Percentiles rank a stretch among this genome's conserved stretches.
Conservation (phyloP, 1,140 invertebrate genomes). For the Littorina saxatilis region DNA sequence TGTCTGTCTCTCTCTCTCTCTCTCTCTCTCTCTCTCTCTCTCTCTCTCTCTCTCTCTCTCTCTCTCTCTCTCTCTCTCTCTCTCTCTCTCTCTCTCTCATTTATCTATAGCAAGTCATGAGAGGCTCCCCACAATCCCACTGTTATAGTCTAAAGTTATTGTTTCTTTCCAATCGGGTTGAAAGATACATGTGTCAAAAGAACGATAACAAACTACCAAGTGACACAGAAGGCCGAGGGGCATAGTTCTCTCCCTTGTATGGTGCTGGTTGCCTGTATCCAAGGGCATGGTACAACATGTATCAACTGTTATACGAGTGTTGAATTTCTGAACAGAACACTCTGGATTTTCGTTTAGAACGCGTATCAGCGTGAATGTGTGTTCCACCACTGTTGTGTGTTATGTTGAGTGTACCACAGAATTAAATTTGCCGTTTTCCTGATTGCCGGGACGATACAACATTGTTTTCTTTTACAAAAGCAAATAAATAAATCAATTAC, state of each 20-base stretch:
- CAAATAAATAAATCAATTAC: too few relatives aligned
- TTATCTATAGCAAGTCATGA: not conserved
- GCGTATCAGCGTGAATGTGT: too few relatives aligned
- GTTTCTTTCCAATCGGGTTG: not conserved
- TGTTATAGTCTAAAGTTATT: not conserved
- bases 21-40: too few relatives aligned
- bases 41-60: slow-evolving; percentile 1
- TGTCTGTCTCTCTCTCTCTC: not conserved
- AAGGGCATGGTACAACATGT: not conserved
- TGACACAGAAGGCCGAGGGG: not conserved
- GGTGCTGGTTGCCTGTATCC: not conserved
- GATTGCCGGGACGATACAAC: too few relatives aligned
- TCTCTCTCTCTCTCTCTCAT: not conserved
- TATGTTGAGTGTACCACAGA: too few relatives aligned
- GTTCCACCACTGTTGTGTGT: too few relatives aligned
- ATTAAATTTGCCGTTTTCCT: too few relatives aligned
- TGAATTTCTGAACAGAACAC: too few relatives aligned
- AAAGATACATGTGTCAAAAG: not conserved
- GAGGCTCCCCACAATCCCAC: not conserved
- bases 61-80: slow-evolving; percentile 6
- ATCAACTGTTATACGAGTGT: too few relatives aligned
- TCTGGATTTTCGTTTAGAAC: too few relatives aligned
- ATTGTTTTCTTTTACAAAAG: too few relatives aligned
- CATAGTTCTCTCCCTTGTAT: not conserved
- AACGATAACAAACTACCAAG: not conserved